A percentile compares a stretch with the other conserved stretches of the same genome.
phyloP scores from a whole-genome alignment of 2,113 vertebrate species.

The Casuarius casuarius region DNA sequence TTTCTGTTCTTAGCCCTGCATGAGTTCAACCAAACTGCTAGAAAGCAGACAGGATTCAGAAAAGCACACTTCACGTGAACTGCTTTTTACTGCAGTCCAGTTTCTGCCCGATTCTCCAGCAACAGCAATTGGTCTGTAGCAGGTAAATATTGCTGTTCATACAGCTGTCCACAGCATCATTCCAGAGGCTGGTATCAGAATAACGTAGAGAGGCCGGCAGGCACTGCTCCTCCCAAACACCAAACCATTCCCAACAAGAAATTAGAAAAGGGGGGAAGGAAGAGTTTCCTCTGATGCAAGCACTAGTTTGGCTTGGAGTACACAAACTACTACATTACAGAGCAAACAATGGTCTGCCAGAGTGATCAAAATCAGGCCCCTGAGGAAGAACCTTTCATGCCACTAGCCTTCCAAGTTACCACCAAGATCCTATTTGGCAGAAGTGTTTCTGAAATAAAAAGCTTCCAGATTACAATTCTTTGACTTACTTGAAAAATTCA shows the following conservation, averaged over 20 bases:
- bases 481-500: slow-evolving; percentile 97
- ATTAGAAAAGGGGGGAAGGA: background rate
- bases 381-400: background rate
- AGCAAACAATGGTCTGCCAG: background rate
- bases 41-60: background rate
- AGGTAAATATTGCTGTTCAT: background rate
- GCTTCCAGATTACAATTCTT: background rate
- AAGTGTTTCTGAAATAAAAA: background rate
- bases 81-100: background rate
- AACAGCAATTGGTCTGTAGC: background rate
- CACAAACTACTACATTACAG: background rate
- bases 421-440: background rate
- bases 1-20: background rate
- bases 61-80: background rate
- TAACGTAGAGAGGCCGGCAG: background rate
- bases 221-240: background rate
- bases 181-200: background rate
- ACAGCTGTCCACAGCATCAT: rapidly evolving
- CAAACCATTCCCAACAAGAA: background rate
- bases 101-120: background rate
- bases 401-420: background rate
- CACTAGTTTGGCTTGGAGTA: background rate
- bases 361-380: background rate
- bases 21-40: background rate
- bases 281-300: background rate